Conservation (phyloP, 2,888 invertebrate genomes). For the Coenonympha arcania region DNA sequence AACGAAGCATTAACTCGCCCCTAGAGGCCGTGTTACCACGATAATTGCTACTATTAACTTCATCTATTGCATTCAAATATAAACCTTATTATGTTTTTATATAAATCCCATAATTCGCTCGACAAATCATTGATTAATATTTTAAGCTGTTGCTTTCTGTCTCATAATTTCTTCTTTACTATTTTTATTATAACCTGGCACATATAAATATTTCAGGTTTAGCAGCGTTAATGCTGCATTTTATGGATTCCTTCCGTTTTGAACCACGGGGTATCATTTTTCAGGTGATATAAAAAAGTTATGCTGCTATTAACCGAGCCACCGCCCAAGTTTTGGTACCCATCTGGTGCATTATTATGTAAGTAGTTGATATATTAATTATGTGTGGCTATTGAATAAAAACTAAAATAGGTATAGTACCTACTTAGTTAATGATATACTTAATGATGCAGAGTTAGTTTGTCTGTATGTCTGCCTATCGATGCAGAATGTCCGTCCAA, state of each 20-base stretch:
- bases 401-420: too few relatives aligned
- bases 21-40: constrained; percentile 6
- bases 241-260: neutral
- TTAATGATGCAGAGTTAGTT: too few relatives aligned
- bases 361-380: too few relatives aligned
- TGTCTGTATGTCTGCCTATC: too few relatives aligned
- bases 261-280: too few relatives aligned
- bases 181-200: neutral
- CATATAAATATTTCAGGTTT: neutral
- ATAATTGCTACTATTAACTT: constrained; percentile 11
- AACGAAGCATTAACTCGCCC: constrained; percentile 11
- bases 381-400: too few relatives aligned
- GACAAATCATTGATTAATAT: neutral
- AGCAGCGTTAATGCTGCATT: neutral
- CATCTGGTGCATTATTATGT: too few relatives aligned
- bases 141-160: constrained; percentile 1
- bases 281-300: too few relatives aligned
- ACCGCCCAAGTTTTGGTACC: too few relatives aligned
- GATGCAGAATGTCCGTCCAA: too few relatives aligned
- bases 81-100: neutral
- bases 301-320: too few relatives aligned
- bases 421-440: too few relatives aligned
- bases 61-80: neutral
- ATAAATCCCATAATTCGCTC: neutral
- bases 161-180: neutral